These are phyloP conservation scores for Gambusia affinis DNA, from an alignment of 2,113 vertebrate species.

Conservation along the genomic window DNA sequence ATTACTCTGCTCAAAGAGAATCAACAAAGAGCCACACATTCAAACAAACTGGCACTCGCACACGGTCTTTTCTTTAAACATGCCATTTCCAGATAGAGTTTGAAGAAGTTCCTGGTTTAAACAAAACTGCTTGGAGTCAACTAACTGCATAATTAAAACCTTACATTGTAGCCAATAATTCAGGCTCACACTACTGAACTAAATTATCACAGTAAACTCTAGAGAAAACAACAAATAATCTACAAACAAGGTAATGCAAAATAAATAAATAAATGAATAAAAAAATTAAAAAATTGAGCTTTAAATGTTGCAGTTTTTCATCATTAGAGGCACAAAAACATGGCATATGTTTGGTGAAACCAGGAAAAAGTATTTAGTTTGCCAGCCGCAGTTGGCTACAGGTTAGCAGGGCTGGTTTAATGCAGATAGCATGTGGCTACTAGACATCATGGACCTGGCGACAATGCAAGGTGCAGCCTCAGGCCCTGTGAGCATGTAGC, in stretches of 20 bases:
- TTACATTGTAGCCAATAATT: not conserved
- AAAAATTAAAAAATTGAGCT: not conserved
- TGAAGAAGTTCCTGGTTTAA: not conserved
- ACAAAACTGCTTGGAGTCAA: not conserved
- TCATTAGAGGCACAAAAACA: not conserved
- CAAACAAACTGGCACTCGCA: not conserved
- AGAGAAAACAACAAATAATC: not conserved
- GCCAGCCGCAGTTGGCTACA: not conserved
- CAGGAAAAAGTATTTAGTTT: not conserved
- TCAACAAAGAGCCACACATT: not conserved
- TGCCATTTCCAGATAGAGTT: not conserved
- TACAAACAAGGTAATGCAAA: too few relatives aligned
- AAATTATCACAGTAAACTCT: not conserved
- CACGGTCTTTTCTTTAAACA: not conserved
- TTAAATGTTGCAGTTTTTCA: not conserved
- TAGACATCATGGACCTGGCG: slow-evolving; percentile 2
- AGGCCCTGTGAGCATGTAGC: not conserved
- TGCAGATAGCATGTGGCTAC: not conserved
- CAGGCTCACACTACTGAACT: not conserved
- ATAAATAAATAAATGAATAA: not conserved
- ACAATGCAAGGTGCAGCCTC: slow-evolving; percentile 12
- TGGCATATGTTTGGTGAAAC: not conserved
- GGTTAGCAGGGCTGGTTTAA: not conserved
- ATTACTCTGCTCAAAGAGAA: too few relatives aligned
- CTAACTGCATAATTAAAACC: not conserved